phyloP scores from a whole-genome alignment of 2,888 invertebrate genomes.

The Ennomos quercinarius region DNA sequence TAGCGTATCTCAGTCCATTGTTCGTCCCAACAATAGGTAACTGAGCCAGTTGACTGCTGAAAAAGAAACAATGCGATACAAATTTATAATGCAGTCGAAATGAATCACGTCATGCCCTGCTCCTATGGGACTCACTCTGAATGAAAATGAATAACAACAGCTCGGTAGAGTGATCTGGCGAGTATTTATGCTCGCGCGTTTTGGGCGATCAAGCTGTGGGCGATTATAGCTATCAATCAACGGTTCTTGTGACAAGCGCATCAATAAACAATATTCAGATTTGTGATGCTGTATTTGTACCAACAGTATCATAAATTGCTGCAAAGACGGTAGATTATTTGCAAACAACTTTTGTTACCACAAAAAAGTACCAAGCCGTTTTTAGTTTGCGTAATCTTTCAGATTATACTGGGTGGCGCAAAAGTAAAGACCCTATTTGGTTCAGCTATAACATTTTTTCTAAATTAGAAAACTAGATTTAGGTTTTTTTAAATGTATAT shows the following conservation, averaged over 20 bases:
- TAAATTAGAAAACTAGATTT: too few species aligned
- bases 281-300: not conserved
- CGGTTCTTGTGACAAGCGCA: too few species aligned
- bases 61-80: constrained; percentile 79
- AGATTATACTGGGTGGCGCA: too few species aligned
- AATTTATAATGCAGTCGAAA: constrained; percentile 81
- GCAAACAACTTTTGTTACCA: too few species aligned
- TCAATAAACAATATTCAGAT: too few species aligned
- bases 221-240: not conserved
- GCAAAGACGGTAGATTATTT: too few species aligned
- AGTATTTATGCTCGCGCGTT: constrained; percentile 11
- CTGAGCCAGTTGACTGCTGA: constrained; percentile 71
- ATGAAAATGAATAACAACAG: constrained; percentile 77
- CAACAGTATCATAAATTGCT: too few species aligned
- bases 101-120: constrained; percentile 75
- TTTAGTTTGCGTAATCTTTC: too few species aligned
- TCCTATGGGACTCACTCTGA: constrained; percentile 67
- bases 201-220: not conserved
- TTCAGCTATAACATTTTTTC: too few species aligned
- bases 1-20: constrained; percentile 73
- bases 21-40: constrained; percentile 74
- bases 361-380: too few species aligned
- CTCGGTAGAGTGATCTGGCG: constrained; percentile 48
- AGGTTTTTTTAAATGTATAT: too few species aligned
- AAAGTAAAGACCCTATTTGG: too few species aligned